Conservation (phyloP, 1,140 invertebrate species). For the Zaprionus inermis region DNA sequence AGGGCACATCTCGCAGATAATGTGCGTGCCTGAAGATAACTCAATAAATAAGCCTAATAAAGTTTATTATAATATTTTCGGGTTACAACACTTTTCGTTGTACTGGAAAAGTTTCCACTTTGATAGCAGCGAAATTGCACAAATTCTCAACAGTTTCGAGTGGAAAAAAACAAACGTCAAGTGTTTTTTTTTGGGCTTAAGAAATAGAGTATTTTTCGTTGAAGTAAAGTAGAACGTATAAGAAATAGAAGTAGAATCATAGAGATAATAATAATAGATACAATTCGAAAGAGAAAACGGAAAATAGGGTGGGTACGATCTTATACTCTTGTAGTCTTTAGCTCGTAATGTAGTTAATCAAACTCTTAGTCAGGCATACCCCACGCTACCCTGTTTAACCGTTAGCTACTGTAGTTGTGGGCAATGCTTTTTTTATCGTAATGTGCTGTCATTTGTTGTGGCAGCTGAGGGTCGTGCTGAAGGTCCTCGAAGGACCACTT, state of each 20-base stretch:
- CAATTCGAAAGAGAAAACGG: no score
- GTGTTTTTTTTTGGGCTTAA: no score
- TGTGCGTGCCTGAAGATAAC: background rate
- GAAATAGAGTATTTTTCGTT: no score
- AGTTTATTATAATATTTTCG: constrained; percentile 1
- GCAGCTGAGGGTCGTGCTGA: background rate
- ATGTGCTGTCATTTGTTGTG: constrained; percentile 3
- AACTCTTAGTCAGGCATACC: background rate
- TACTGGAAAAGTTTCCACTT: constrained; percentile 2
- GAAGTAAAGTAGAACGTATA: no score
- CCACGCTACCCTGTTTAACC: background rate
- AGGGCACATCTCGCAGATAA: background rate
- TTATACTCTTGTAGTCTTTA: no score
- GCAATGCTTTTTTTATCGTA: background rate
- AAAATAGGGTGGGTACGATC: no score
- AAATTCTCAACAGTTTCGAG: background rate
- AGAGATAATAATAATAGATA: no score
- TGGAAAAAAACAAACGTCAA: background rate
- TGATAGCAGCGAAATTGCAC: background rate
- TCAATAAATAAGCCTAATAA: constrained; percentile 1
- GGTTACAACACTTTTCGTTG: constrained; percentile 6
- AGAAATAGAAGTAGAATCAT: no score
- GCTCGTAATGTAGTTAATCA: no score
- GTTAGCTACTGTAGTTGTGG: background rate
- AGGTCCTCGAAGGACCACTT: constrained; percentile 37